Base-by-base conservation (phyloP, 2,888 invertebrate species). In the Lottia gigantea region DNA sequence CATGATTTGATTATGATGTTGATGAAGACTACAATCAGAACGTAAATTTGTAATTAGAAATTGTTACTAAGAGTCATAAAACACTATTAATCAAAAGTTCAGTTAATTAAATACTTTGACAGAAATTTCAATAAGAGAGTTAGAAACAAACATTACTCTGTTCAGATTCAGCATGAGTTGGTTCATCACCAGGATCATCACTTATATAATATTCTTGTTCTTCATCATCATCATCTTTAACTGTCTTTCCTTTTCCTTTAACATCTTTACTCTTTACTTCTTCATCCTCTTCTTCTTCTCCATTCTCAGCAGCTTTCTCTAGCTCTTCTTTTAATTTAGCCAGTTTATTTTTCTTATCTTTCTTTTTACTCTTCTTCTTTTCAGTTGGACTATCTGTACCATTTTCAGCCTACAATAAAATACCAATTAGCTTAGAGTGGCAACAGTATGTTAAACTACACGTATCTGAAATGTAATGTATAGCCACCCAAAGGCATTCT, bases 211-310 rank as follows among this genome's bases (percentile, higher is more conserved):
- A 68, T 70, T 76, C 71, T 40, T 62, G 65, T 15, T 71, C 72
- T 64, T 64, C 64, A 47, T 70, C 72, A 49, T 66, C 74, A 62
- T 71, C 71, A 46, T 67, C 72, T n/a, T 71, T 70, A 12, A 75
- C 76, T 49, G 74, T 76, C 15, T 71, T 72, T 61, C 67, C 74
- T 66, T 79, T 74, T 26, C 78, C 72, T 47, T 80, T 78, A 47
- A 70, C 75, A 45, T 78, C 76, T 46, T 76, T 76, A 14, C 65
- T 70, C 12, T 71, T 72, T 8, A 55, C 67, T 26, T 68, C 71
- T n/a, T 67, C 64, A 2, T 70, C 68, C 31, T 61, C 46, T 23
- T 64, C 68, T 1, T 75, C 70, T 23, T 64, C 71, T 16, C 19
- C 64, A 74, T 76, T 71, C 70, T 75, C 62, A 71, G 68, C 71